phyloP scores from a whole-genome alignment of 2,113 vertebrate genomes.

The Panthera uncia region DNA sequence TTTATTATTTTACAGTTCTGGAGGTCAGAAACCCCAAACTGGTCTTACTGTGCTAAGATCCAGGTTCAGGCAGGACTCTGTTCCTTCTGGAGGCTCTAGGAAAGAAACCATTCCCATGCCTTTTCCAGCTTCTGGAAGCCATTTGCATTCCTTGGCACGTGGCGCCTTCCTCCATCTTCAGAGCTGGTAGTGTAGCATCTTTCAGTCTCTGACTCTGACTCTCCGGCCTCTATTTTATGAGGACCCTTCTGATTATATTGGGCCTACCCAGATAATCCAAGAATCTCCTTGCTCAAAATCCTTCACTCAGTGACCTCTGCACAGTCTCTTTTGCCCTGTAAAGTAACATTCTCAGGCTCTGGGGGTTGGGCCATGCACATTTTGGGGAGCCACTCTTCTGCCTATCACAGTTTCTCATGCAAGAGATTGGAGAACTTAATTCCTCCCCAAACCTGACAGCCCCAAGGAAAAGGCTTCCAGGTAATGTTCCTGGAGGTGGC shows the following conservation, averaged over 20 bases:
- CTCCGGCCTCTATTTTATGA: neutral
- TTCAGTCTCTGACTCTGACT: neutral
- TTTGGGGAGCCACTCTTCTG: neutral
- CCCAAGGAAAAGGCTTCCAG: neutral
- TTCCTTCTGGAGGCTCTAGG: neutral
- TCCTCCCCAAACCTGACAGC: neutral
- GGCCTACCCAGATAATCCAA: neutral
- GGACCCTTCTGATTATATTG: neutral
- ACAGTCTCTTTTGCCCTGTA: neutral
- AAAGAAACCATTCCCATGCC: neutral
- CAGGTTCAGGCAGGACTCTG: no score
- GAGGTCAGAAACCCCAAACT: neutral
- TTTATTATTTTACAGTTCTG: neutral
- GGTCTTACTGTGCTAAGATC: neutral
- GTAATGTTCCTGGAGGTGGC: neutral
- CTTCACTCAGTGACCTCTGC: neutral
- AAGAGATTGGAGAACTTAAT: neutral
- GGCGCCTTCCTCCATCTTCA: neutral
- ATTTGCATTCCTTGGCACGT: neutral
- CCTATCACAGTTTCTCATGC: neutral
- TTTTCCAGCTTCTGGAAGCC: neutral
- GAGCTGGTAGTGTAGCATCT: neutral
- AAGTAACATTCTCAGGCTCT: neutral
- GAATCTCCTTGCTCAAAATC: neutral
- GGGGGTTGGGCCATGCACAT: neutral